Evolutionary conservation across 2,113 vertebrate species (phyloP).

Genomic region (Rhineura floridana): DNA sequence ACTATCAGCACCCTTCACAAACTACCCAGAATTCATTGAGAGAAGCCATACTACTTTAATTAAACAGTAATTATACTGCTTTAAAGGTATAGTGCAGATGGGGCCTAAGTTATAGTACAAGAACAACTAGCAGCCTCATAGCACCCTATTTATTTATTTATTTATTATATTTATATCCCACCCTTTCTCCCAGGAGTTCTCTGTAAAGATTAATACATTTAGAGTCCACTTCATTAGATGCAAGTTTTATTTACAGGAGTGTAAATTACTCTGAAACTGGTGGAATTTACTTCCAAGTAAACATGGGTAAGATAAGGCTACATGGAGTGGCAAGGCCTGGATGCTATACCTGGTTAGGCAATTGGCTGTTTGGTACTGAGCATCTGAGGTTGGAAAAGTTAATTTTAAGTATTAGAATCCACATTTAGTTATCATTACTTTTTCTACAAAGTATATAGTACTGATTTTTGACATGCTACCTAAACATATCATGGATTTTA

Average conservation of each 20-base stretch:
- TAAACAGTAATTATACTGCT: no score
- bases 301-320: background rate
- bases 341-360: background rate
- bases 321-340: background rate
- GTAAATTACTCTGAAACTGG: background rate
- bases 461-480: background rate
- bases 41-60: no score
- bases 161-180: no score
- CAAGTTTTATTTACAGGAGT: background rate
- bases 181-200: no score
- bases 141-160: no score
- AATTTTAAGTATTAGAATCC: background rate
- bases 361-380: background rate
- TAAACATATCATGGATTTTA: background rate
- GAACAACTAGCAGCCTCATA: no score
- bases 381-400: background rate
- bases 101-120: no score
- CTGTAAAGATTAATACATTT: background rate
- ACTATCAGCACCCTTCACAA: no score
- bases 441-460: background rate
- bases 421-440: background rate
- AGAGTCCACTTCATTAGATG: background rate
- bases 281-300: background rate
- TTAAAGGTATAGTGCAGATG: no score
- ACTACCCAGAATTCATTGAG: no score